Evolutionary conservation across 2,888 invertebrate species (phyloP).

Genomic region (Ypsolopha sequella): DNA sequence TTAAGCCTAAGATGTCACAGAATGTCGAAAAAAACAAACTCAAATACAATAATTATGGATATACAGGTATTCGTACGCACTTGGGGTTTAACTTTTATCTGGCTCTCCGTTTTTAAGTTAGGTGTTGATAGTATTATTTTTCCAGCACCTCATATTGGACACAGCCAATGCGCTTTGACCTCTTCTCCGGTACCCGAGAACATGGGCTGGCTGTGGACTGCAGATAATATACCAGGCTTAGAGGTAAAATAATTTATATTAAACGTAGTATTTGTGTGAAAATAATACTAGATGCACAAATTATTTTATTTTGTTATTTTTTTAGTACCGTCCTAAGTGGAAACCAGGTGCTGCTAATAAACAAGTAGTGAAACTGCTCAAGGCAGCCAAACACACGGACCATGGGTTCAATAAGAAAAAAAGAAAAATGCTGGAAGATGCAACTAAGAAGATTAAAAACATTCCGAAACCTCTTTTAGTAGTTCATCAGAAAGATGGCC

Average conservation of each 20-base stretch:
- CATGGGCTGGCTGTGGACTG: constrained; percentile 66
- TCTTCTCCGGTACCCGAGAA: constrained; percentile 36
- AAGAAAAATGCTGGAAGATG: constrained; percentile 23
- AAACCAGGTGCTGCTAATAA: constrained; percentile 57
- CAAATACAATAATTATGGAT: constrained; percentile 59
- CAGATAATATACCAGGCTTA: constrained; percentile 47
- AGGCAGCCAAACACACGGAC: constrained; percentile 45
- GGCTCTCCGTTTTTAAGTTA: neutral
- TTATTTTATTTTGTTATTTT: constrained; percentile 21
- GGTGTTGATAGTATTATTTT: constrained; percentile 6
- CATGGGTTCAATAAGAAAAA: constrained; percentile 40
- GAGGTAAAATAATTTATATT: constrained; percentile 30
- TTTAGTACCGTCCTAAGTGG: constrained; percentile 55
- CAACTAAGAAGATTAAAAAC: constrained; percentile 12
- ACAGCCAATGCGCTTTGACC: constrained; percentile 31
- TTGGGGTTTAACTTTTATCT: constrained; percentile 15
- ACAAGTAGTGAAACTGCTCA: constrained; percentile 44
- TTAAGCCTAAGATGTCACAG: too few species aligned
- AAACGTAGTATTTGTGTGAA: constrained; percentile 1
- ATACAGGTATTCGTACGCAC: constrained; percentile 65
- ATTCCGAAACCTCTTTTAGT: constrained; percentile 39
- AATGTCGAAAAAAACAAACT: constrained; percentile 37
- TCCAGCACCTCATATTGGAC: constrained; percentile 58
- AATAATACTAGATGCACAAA: too few species aligned
- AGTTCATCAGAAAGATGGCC: constrained; percentile 53